Evolutionary conservation across 2,888 invertebrate genomes (phyloP).

Genomic region (Deroplatys truncata): DNA sequence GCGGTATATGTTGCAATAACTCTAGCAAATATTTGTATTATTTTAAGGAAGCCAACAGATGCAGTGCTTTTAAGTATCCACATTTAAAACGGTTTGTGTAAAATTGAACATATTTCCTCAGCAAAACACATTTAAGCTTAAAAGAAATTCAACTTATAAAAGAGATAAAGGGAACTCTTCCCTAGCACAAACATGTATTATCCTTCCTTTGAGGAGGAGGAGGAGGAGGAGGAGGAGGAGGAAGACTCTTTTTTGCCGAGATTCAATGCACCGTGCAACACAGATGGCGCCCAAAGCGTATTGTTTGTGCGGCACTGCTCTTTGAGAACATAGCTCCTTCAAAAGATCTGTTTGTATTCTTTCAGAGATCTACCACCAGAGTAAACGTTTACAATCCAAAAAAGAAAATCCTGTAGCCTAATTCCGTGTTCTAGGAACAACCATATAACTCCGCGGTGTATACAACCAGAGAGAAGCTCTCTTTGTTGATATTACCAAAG

Average conservation of each 20-base stretch:
- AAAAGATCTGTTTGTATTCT: conserved; percentile 15
- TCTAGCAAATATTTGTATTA: no score
- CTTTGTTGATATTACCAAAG: no score
- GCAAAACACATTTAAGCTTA: no score
- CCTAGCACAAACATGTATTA: no score
- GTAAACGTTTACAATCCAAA: not conserved
- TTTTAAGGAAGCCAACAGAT: no score
- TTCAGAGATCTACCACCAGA: not conserved
- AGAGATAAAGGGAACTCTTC: no score
- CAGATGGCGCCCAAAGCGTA: not conserved
- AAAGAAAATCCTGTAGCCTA: not conserved
- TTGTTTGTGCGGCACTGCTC: conserved; percentile 1
- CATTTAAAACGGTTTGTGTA: no score
- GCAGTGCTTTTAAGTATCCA: no score
- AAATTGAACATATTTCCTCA: no score
- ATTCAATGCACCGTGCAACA: not conserved
- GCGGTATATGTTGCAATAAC: no score
- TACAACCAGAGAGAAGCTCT: no score
- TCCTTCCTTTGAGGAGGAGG: not conserved
- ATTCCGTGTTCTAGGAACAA: not conserved
- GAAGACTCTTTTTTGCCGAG: not conserved
- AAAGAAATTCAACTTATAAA: no score
- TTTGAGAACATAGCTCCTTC: not conserved
- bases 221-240: not conserved
- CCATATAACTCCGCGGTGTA: not conserved